A percentile compares a stretch with the other conserved stretches of the same genome.
Evolutionary conservation across 1,140 invertebrate genomes (phyloP).

Genomic region (Sitophilus oryzae): DNA sequence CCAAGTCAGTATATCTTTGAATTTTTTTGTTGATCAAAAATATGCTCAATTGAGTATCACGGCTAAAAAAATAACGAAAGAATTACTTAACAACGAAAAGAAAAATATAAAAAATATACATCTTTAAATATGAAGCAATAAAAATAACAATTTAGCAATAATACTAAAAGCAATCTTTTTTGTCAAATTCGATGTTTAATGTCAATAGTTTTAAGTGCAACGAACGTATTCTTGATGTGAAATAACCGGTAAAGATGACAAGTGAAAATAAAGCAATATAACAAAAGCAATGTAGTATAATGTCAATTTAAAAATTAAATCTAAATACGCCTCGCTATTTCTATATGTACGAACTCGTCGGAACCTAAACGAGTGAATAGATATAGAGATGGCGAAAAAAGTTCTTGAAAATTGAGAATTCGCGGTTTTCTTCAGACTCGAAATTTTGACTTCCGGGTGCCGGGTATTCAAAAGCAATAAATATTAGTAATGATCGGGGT

Average conservation of each 20-base stretch:
- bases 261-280: not conserved
- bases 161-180: slow-evolving; percentile 19
- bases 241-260: not conserved
- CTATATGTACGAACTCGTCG: too few species aligned
- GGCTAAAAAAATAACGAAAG: too few species aligned
- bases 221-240: not conserved
- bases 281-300: not conserved
- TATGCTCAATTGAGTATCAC: too few species aligned
- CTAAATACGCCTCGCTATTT: too few species aligned
- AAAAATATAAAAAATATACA: not conserved
- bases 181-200: slow-evolving; percentile 20
- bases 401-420: slow-evolving; percentile 3
- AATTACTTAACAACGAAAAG: not conserved
- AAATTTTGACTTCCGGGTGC: slow-evolving; percentile 35
- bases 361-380: too few species aligned
- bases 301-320: not conserved
- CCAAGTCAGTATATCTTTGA: too few species aligned
- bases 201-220: slow-evolving; percentile 9
- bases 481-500: slow-evolving; percentile 36
- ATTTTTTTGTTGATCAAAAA: too few species aligned
- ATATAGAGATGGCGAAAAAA: too few species aligned
- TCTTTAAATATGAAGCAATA: not conserved
- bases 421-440: slow-evolving; percentile 19
- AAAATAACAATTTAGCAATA: slow-evolving; percentile 11
- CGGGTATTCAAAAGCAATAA: slow-evolving; percentile 47